Evolutionary conservation across 2,888 invertebrate genomes (phyloP).

Genomic region (Neuroscelio doddi): DNA sequence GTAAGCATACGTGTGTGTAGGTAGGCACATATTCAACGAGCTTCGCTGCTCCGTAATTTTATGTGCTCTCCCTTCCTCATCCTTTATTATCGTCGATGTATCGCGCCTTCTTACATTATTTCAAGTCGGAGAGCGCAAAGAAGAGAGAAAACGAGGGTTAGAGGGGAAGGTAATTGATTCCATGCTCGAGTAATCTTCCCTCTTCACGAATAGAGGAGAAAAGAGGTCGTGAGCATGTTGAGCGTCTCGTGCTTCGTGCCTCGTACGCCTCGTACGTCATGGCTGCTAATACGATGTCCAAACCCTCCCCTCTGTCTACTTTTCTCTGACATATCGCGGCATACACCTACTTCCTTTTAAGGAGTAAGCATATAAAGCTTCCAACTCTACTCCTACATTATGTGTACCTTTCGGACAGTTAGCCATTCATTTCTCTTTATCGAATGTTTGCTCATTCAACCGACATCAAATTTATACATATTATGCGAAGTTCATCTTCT

Average conservation of each 20-base stretch:
- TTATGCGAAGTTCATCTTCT: not conserved
- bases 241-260: slow-evolving; percentile 52
- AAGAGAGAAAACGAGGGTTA: slow-evolving; percentile 46
- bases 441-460: slow-evolving; percentile 9
- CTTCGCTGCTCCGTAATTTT: slow-evolving; percentile 24
- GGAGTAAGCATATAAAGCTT: slow-evolving; percentile 20
- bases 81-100: slow-evolving; percentile 43
- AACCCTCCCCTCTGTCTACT: slow-evolving; percentile 47
- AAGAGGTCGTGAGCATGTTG: slow-evolving; percentile 53
- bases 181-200: slow-evolving; percentile 61
- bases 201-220: slow-evolving; percentile 49
- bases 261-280: slow-evolving; percentile 50
- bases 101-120: slow-evolving; percentile 42
- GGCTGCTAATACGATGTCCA: slow-evolving; percentile 57
- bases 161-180: slow-evolving; percentile 63
- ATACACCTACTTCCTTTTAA: slow-evolving; percentile 45
- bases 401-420: not conserved
- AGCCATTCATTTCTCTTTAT: not conserved
- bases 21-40: slow-evolving; percentile 7
- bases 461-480: not conserved
- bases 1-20: not conserved
- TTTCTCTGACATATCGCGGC: slow-evolving; percentile 45
- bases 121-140: slow-evolving; percentile 37
- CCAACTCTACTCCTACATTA: not conserved
- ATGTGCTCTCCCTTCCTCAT: slow-evolving; percentile 27